Percentiles rank a stretch among this genome's conserved stretches.
phyloP scores from a whole-genome alignment of 2,797 vertebrate genomes.

The Aphelocoma californica region DNA sequence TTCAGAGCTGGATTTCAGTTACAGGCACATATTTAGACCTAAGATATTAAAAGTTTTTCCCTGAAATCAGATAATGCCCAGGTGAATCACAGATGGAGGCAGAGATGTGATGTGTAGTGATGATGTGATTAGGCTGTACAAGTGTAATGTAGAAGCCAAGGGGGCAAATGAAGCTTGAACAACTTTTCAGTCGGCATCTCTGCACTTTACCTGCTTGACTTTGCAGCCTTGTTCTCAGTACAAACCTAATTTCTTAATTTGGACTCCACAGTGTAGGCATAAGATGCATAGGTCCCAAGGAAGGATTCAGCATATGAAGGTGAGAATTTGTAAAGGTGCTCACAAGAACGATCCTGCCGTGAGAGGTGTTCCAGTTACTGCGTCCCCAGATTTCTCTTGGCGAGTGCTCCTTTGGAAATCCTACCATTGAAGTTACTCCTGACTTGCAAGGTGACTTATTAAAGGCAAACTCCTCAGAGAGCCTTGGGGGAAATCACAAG shows the following conservation, averaged over 20 bases:
- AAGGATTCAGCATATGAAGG: background rate
- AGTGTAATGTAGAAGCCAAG: background rate
- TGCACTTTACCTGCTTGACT: background rate
- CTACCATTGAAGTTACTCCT: background rate
- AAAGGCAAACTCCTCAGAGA: background rate
- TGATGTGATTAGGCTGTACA: background rate
- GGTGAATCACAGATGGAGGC: background rate
- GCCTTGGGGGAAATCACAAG: background rate
- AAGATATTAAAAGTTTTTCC: background rate
- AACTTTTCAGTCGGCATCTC: background rate
- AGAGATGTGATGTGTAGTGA: background rate
- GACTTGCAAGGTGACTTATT: slow-evolving; percentile 28
- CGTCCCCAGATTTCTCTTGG: background rate
- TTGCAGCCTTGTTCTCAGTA: background rate
- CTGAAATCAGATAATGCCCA: background rate
- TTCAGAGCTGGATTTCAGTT: background rate
- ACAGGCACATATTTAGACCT: background rate
- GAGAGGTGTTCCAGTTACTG: background rate
- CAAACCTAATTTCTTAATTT: background rate
- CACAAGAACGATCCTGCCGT: background rate
- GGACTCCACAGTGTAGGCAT: background rate
- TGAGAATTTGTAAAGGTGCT: background rate
- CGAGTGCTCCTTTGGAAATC: background rate
- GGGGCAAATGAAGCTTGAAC: background rate
- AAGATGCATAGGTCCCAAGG: background rate